Evolutionary conservation across 2,888 invertebrate species (phyloP).

Genomic region (Pandemis heparana): DNA sequence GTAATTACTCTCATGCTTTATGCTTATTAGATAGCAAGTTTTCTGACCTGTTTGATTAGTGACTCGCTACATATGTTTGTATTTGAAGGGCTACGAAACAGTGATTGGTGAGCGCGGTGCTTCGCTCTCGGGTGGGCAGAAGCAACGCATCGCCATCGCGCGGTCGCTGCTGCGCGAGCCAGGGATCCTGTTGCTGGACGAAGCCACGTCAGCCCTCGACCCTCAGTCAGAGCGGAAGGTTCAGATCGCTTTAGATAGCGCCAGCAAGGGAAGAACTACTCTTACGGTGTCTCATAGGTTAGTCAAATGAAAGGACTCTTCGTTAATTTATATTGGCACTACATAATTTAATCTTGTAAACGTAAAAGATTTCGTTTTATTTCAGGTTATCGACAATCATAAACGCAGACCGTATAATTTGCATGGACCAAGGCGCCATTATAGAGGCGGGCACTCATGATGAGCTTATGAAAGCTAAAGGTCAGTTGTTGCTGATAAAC

Average conservation of each 20-base stretch:
- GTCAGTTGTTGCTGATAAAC: conserved; percentile 15
- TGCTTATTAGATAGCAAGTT: not conserved
- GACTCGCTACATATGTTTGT: no score
- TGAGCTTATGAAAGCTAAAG: conserved; percentile 76
- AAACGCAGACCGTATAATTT: conserved; percentile 86
- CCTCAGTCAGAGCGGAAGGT: conserved; percentile 92
- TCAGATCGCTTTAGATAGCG: conserved; percentile 91
- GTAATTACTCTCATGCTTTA: conserved; percentile 27
- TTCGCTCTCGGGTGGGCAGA: conserved; percentile 93
- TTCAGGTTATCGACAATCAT: conserved; percentile 84
- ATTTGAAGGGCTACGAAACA: conserved; percentile 89
- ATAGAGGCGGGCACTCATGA: conserved; percentile 88
- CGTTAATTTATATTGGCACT: not conserved
- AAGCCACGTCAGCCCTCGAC: conserved; percentile 94
- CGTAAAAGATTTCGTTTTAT: not conserved
- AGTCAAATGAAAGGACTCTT: not conserved
- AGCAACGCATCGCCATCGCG: conserved; percentile 94
- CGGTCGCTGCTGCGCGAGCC: conserved; percentile 92
- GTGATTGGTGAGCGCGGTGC: conserved; percentile 92
- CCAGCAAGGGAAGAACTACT: conserved; percentile 90
- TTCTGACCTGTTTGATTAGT: not conserved
- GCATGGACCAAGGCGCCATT: conserved; percentile 86
- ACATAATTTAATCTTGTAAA: not conserved
- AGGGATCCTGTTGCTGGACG: conserved; percentile 90
- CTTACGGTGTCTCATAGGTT: conserved; percentile 89